These are phyloP conservation scores for Eretmochelys imbricata DNA, from an alignment of 2,113 vertebrate genomes.

Conservation along the genomic window DNA sequence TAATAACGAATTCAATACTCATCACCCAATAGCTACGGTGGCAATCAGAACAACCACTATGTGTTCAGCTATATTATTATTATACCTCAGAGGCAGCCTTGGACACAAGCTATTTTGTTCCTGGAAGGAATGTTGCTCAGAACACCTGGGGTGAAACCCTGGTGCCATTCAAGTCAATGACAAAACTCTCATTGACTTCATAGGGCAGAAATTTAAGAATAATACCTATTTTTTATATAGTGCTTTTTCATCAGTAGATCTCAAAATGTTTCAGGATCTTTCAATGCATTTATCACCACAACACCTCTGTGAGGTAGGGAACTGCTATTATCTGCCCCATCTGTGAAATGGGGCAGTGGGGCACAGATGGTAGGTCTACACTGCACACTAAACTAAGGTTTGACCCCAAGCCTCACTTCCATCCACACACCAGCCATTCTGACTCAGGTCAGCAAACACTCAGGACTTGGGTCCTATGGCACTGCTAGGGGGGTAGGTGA, in stretches of 20 bases:
- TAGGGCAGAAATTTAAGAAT: not conserved
- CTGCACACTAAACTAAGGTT: not conserved
- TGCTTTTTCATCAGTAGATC: not conserved
- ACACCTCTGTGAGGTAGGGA: not conserved
- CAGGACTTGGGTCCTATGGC: too few species aligned
- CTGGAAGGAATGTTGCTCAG: not conserved
- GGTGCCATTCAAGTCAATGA: not conserved
- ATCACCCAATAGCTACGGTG: not conserved
- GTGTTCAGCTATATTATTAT: not conserved
- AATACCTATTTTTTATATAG: not conserved
- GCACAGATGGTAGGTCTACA: not conserved
- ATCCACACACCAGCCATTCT: not conserved
- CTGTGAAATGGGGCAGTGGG: not conserved
- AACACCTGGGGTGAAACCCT: not conserved
- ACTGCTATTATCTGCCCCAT: not conserved
- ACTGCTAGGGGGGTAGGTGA: too few species aligned
- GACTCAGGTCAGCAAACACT: not conserved
- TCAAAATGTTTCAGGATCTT: not conserved
- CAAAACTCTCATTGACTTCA: not conserved
- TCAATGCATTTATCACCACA: not conserved
- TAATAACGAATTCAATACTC: slow-evolving; percentile 16
- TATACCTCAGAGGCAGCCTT: not conserved
- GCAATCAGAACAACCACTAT: not conserved
- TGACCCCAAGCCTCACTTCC: not conserved
- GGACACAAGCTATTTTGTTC: not conserved